Evolutionary conservation across 2,113 vertebrate species (phyloP).

Genomic region (Cynocephalus volans): DNA sequence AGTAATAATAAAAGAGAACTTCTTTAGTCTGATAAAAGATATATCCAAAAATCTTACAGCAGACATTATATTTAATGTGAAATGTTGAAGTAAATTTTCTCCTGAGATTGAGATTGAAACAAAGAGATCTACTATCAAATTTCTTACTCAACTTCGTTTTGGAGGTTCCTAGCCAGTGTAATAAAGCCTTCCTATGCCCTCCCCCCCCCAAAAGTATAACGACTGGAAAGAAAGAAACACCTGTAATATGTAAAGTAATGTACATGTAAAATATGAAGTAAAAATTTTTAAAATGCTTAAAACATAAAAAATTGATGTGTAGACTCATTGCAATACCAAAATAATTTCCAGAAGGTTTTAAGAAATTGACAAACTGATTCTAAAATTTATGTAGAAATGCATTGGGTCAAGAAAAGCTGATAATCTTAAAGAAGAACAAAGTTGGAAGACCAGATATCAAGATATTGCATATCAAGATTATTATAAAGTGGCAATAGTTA

Average conservation of each 20-base stretch:
- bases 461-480: background rate
- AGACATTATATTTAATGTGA: background rate
- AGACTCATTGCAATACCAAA: background rate
- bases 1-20: background rate
- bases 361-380: background rate
- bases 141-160: background rate
- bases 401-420: background rate
- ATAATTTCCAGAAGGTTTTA: background rate
- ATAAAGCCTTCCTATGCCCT: background rate
- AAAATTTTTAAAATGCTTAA: background rate
- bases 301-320: background rate
- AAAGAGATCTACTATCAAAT: background rate
- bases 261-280: background rate
- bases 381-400: conserved; percentile 7
- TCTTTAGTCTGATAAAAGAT: background rate
- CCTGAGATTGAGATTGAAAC: background rate
- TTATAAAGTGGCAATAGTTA: background rate
- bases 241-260: background rate
- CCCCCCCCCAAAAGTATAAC: background rate
- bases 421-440: background rate
- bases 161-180: background rate
- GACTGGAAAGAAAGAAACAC: background rate
- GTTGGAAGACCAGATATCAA: background rate
- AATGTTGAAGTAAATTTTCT: background rate
- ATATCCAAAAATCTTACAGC: background rate